phyloP scores from a whole-genome alignment of 2,888 invertebrate species.

The Drosophila diplacantha region DNA sequence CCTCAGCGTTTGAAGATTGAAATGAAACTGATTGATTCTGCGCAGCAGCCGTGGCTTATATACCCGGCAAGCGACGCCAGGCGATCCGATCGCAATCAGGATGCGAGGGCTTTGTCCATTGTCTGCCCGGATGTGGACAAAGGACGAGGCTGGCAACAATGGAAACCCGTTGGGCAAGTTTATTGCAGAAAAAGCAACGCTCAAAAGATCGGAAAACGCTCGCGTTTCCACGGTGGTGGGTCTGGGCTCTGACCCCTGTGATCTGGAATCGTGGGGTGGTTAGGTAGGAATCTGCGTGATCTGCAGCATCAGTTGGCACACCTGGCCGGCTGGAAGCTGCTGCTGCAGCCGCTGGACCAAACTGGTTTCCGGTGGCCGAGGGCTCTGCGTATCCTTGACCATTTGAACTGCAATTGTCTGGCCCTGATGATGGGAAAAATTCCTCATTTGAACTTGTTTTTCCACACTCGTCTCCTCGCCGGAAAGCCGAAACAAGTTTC shows the following conservation, averaged over 20 bases:
- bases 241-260: conserved; percentile 8
- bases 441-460: conserved; percentile 50
- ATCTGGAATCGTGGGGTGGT: conserved; percentile 38
- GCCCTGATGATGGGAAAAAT: conserved; percentile 58
- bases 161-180: conserved; percentile 71
- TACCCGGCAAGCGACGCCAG: conserved; percentile 43
- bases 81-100: conserved; percentile 41
- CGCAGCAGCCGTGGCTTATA: conserved; percentile 71
- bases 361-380: conserved; percentile 31
- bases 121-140: conserved; percentile 57
- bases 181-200: conserved; percentile 68
- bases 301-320: conserved; percentile 62
- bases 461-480: conserved; percentile 20
- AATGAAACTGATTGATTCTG: conserved; percentile 76
- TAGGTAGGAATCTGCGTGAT: conserved; percentile 21
- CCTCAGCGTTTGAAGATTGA: conserved; percentile 72
- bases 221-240: conserved; percentile 61
- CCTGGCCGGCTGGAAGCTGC: conserved; percentile 64
- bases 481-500: conserved; percentile 50
- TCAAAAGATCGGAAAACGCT: conserved; percentile 59
- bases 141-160: conserved; percentile 51
- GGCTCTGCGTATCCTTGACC: conserved; percentile 72
- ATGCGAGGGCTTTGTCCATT: conserved; percentile 62
- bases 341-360: conserved; percentile 58
- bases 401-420: conserved; percentile 70